phyloP scores from a whole-genome alignment of 2,888 invertebrate genomes.

The Bruchidius siliquastri region DNA sequence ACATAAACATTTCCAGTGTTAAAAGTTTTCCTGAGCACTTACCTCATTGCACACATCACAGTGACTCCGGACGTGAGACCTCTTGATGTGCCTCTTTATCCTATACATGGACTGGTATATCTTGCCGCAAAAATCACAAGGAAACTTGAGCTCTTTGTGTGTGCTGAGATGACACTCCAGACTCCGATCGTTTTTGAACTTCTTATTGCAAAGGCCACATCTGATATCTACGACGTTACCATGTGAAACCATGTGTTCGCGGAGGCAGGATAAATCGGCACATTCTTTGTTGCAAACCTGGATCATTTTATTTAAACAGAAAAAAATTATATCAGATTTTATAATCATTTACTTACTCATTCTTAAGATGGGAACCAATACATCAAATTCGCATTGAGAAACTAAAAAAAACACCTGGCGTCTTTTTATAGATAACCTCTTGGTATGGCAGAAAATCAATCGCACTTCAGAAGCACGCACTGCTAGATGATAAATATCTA shows the following conservation, averaged over 20 bases:
- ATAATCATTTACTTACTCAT: no score
- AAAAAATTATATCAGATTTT: no score
- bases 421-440: no score
- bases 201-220: slow-evolving; percentile 31
- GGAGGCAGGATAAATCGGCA: slow-evolving; percentile 20
- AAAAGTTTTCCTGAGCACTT: background rate
- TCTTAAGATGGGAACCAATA: no score
- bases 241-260: slow-evolving; percentile 29
- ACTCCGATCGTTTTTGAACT: slow-evolving; percentile 30
- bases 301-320: no score
- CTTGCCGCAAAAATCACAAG: slow-evolving; percentile 36
- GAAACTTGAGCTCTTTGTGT: slow-evolving; percentile 34
- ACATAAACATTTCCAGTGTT: no score
- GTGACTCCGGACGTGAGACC: slow-evolving; percentile 33
- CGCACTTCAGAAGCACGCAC: no score
- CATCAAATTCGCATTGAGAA: no score
- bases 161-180: slow-evolving; percentile 30
- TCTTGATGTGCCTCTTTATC: slow-evolving; percentile 33
- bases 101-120: slow-evolving; percentile 33
- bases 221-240: slow-evolving; percentile 27
- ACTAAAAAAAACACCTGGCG: no score
- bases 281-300: slow-evolving; percentile 30
- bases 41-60: slow-evolving; percentile 33
- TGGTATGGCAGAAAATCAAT: no score
- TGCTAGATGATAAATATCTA: no score